A percentile compares a stretch with the other conserved stretches of the same genome.
phyloP scores from a whole-genome alignment of 2,113 vertebrate species.

The Eonycteris spelaea region DNA sequence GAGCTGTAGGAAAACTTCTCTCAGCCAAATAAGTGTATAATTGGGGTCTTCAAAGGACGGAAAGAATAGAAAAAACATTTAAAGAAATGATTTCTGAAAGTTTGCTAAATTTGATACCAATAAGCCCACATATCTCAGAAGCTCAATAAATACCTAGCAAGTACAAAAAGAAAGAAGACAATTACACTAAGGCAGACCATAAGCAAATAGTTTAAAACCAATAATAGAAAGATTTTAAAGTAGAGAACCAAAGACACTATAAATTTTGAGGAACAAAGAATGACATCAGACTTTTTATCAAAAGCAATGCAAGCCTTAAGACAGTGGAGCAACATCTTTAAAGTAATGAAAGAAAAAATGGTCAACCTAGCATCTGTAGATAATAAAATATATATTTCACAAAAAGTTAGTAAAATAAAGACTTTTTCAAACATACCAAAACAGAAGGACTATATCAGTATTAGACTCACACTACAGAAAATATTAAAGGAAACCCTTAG shows the following conservation, averaged over 20 bases:
- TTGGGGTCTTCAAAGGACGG: not conserved
- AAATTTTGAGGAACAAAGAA: constrained; percentile 1
- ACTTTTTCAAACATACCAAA: not conserved
- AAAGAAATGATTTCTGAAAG: not conserved
- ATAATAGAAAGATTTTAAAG: not conserved
- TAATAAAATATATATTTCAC: not conserved
- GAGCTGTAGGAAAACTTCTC: not conserved
- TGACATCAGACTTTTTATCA: not conserved
- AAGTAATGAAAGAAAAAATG: not conserved
- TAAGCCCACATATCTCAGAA: not conserved
- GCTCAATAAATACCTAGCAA: not conserved
- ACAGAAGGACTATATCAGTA: not conserved
- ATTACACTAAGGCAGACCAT: not conserved
- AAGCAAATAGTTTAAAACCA: constrained; percentile 18
- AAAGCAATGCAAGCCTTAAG: not conserved
- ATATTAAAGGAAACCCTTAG: not conserved
- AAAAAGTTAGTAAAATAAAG: not conserved
- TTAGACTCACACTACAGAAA: not conserved
- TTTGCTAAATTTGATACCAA: not conserved
- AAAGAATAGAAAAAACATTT: not conserved
- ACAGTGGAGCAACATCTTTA: not conserved
- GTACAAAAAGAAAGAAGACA: not conserved
- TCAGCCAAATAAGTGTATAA: not conserved
- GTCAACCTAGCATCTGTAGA: not conserved
- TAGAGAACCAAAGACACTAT: not conserved